A percentile compares a stretch with the other conserved stretches of the same genome.
These are phyloP conservation scores for Trachelus tabidus DNA, from an alignment of 2,888 invertebrate species.

Conservation along the genomic window DNA sequence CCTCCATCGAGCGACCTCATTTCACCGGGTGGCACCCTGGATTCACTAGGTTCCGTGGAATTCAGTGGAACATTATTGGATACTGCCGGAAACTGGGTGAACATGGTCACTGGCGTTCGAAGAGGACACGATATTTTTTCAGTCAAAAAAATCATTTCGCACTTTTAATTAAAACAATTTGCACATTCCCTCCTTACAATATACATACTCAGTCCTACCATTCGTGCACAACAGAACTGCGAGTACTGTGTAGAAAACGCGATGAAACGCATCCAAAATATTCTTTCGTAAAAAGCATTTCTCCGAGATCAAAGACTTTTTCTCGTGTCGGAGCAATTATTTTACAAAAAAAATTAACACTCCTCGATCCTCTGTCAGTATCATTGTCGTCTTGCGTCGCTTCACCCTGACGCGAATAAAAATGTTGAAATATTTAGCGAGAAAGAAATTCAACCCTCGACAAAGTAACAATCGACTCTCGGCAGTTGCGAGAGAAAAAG, in stretches of 20 bases:
- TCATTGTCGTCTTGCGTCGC: not conserved
- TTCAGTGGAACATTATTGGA: not conserved
- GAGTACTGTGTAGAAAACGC: not conserved
- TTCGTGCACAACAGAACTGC: not conserved
- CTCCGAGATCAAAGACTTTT: not conserved
- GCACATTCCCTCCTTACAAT: not conserved
- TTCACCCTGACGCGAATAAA: not conserved
- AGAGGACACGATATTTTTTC: not conserved
- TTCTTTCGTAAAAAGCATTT: not conserved
- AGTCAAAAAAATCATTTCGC: not conserved
- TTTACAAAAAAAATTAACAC: not conserved
- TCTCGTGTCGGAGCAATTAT: not conserved
- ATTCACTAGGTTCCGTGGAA: not conserved
- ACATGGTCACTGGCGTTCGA: not conserved
- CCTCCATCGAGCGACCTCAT: not conserved
- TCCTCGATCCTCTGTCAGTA: not conserved
- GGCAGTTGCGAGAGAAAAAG: not conserved
- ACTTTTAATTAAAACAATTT: not conserved
- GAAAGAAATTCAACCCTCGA: not conserved
- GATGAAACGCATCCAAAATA: not conserved
- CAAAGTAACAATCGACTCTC: not conserved
- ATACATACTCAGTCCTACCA: not conserved
- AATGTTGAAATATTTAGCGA: not conserved
- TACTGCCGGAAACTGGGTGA: not conserved
- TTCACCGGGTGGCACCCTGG: not conserved